Conservation (phyloP, 2,888 invertebrate species). For the Drosophila barbarae region DNA sequence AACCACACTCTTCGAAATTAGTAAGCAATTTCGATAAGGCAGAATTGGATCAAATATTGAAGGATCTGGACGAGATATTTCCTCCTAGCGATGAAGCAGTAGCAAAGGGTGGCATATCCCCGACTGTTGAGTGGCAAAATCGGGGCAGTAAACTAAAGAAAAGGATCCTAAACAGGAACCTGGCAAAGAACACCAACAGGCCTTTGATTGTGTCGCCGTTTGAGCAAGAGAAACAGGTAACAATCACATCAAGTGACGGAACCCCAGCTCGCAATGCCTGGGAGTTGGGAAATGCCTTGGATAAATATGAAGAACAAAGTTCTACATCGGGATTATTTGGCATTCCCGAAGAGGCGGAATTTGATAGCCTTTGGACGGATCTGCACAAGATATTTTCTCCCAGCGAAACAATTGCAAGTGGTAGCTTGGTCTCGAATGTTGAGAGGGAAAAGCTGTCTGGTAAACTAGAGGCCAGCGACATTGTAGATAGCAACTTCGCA, state of each 20-base stretch:
- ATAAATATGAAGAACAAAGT: no score
- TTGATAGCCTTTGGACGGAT: neutral
- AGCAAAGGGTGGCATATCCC: neutral
- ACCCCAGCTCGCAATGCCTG: no score
- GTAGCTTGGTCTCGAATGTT: no score
- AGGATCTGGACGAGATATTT: neutral
- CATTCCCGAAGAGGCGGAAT: no score
- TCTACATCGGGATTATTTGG: no score
- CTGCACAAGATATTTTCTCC: neutral
- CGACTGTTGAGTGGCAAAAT: neutral
- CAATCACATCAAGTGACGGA: neutral
- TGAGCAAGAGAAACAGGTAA: neutral
- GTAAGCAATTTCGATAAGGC: neutral
- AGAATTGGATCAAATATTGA: neutral
- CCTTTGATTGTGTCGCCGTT: neutral
- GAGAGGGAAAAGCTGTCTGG: no score
- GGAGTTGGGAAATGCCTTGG: no score
- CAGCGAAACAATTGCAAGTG: no score
- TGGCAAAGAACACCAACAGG: neutral
- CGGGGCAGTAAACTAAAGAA: neutral
- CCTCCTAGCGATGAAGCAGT: no score
- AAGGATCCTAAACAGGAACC: no score
- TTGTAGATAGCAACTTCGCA: no score
- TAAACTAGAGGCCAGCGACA: neutral
- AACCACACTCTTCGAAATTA: no score